Percentiles rank a stretch among this genome's conserved stretches.
Evolutionary conservation across 2,888 invertebrate genomes (phyloP).

Genomic region (Idaea dimidiata): DNA sequence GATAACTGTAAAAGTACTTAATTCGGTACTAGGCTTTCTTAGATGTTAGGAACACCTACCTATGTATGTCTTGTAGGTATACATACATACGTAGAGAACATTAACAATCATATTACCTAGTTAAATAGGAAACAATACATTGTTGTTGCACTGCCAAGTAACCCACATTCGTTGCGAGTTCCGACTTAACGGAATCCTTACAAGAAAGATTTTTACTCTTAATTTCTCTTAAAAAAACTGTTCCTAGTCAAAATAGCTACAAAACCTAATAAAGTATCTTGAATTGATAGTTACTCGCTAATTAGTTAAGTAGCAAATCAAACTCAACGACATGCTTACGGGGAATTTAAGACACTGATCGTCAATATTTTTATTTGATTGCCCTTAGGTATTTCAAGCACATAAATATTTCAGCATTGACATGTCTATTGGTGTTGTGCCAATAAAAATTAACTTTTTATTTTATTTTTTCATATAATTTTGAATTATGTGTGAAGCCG

Average conservation of each 20-base stretch:
- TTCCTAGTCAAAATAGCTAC: background rate
- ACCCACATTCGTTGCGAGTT: background rate
- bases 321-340: background rate
- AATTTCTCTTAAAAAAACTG: background rate
- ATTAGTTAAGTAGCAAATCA: background rate
- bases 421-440: conserved; percentile 16
- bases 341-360: background rate
- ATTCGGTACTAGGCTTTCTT: too few relatives aligned
- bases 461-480: conserved; percentile 9
- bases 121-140: background rate
- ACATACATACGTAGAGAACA: background rate
- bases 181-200: background rate
- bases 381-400: background rate
- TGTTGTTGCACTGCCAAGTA: background rate
- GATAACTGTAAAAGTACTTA: too few relatives aligned
- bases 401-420: conserved; percentile 10
- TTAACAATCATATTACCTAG: too few relatives aligned
- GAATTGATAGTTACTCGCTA: background rate
- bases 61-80: background rate
- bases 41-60: too few relatives aligned
- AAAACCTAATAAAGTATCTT: background rate
- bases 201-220: background rate
- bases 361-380: background rate
- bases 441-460: conserved; percentile 10
- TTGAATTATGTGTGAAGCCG: conserved; percentile 6